A percentile compares a stretch with the other conserved stretches of the same genome.
Conservation (phyloP, 2,113 vertebrate genomes). For the Plecturocebus donacophilus region DNA sequence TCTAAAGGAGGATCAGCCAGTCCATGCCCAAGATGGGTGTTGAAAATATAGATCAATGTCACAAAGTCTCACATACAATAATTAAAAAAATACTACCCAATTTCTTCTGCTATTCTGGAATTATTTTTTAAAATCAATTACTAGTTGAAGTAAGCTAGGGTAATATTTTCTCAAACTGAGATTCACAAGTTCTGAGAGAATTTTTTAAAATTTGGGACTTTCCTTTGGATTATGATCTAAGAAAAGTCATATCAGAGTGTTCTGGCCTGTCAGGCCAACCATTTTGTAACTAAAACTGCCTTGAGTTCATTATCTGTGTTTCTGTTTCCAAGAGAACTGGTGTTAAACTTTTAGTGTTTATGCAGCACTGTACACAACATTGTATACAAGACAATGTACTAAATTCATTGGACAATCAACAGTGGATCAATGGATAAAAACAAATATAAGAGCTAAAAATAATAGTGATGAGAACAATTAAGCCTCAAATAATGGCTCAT, state of each 20-base stretch:
- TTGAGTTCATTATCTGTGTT: constrained; percentile 9
- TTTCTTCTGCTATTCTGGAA: constrained; percentile 30
- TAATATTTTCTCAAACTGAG: constrained; percentile 24
- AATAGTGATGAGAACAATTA: background rate
- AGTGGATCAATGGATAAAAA: background rate
- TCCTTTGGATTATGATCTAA: constrained; percentile 15
- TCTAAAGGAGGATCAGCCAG: background rate
- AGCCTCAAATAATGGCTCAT: background rate
- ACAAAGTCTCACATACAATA: background rate
- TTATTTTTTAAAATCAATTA: background rate
- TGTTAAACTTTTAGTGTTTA: background rate
- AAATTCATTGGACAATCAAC: background rate
- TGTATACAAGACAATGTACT: background rate
- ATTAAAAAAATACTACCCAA: background rate
- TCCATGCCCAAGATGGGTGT: background rate
- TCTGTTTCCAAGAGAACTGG: background rate
- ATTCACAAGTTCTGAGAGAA: background rate
- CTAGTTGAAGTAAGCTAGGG: background rate
- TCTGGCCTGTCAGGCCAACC: background rate
- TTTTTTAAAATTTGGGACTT: constrained; percentile 21
- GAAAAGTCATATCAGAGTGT: constrained; percentile 35
- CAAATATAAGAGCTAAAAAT: background rate
- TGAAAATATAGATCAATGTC: background rate
- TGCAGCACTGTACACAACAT: background rate
- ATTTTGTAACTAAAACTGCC: background rate